Base-by-base conservation (phyloP, 2,113 vertebrate genomes). In the Tapirus terrestris region DNA sequence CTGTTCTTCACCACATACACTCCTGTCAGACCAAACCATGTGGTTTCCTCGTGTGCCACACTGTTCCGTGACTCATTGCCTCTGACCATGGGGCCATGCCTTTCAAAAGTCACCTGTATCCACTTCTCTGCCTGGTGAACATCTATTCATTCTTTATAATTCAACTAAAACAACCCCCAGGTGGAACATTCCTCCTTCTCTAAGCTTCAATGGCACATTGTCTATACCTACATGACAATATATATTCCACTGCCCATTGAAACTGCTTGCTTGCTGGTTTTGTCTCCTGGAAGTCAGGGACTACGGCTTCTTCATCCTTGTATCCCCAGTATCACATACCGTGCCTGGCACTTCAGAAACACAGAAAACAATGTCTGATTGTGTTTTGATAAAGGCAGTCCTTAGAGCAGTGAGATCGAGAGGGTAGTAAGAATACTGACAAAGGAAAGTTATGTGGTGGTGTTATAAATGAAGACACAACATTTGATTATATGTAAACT, bases 271-370 rank as follows among this genome's bases (percentile, higher is more conserved):
- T 88, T 61, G 16, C n/a, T 86, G 48, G 25, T 20, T 89, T 91
- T 96, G 88, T 87, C n/a, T 56, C 33, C n/a, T 79, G n/a, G 36
- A 83, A 83, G 43, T 51, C 45, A 11, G 86, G 65, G 20, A 91
- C 89, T 51, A 31, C 76, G 68, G 27, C 25, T 89, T 72, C 86
- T 68, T 95, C 72, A 53, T 75, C 53, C 45, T 91, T 45, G 61
- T 1, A n/a, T 25, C 8, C 36, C 36, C 51, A 72, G 12, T n/a
- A 45, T 65, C 61, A 58, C 68, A 36, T 29, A 93, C 39, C 92
- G 91, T 84, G 89, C 89, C 96, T 94, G 97, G 95, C 67, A 96
- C 96, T 98, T 98, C 77, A 96, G 83, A 96, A 95, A 96, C 51
- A 65, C 63, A 68, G 68, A 90, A 92, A 91, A 96, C 95, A 96